Evolutionary conservation across 64 coral and sea anemone species (phyloP).

Genomic region (Porites lutea): DNA sequence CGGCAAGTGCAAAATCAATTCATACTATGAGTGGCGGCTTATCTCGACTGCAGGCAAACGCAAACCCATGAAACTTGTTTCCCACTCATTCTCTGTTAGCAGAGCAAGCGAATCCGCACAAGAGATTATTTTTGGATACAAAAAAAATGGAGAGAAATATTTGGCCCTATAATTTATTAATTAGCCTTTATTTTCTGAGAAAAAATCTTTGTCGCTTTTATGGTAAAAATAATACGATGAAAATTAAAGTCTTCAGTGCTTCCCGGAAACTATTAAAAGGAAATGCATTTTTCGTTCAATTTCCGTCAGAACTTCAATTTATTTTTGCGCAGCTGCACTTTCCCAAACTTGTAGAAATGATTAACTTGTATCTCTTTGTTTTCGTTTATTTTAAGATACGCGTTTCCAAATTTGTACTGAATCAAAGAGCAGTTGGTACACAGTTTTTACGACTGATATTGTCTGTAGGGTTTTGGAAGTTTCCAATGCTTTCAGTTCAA

Average conservation of each 20-base stretch:
- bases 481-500: constrained; percentile 1
- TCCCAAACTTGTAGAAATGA: too few relatives aligned
- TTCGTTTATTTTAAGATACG: background rate
- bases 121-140: background rate
- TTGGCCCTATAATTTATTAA: background rate
- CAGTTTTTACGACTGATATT: background rate
- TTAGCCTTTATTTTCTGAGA: constrained; percentile 1
- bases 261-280: background rate
- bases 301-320: too few relatives aligned
- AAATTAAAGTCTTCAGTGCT: too few relatives aligned
- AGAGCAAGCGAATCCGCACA: background rate
- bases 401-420: background rate
- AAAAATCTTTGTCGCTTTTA: background rate
- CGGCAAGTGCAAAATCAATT: background rate
- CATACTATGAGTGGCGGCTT: constrained; percentile 1
- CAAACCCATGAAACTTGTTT: background rate
- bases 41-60: background rate
- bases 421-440: background rate
- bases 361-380: too few relatives aligned
- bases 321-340: too few relatives aligned
- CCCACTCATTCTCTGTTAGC: background rate
- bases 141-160: constrained; percentile 2
- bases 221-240: too few relatives aligned
- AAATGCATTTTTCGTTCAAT: background rate
- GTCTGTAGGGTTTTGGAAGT: background rate